Conservation (phyloP, 2,797 vertebrate species). For the Prunella strophiata region DNA sequence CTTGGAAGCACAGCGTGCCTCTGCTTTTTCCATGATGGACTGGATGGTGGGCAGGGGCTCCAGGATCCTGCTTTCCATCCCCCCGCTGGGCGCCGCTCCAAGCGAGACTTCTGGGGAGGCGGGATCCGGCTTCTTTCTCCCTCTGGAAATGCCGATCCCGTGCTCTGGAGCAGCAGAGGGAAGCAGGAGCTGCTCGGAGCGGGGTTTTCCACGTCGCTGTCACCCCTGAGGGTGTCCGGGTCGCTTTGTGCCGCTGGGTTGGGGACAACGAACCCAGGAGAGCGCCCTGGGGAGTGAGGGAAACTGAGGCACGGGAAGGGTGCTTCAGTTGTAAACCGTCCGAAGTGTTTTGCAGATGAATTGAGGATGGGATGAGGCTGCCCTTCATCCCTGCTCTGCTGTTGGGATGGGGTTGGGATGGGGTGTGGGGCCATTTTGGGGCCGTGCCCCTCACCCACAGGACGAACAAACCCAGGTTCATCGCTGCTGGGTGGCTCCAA, state of each 20-base stretch:
- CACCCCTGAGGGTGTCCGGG: rapidly evolving
- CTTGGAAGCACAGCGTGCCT: slow-evolving; percentile 18
- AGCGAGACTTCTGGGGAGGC: not conserved
- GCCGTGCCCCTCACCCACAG: rapidly evolving
- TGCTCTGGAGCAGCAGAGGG: rapidly evolving
- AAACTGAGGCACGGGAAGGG: not conserved
- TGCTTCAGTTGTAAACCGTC: rapidly evolving
- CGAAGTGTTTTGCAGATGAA: rapidly evolving
- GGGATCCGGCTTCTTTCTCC: not conserved
- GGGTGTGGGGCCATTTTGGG: not conserved
- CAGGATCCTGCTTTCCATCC: slow-evolving; percentile 24
- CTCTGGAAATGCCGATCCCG: not conserved
- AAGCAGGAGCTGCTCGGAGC: not conserved
- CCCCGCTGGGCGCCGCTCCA: not conserved
- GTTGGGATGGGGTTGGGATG: not conserved
- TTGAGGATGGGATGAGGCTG: not conserved
- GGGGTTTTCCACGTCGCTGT: rapidly evolving
- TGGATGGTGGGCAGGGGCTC: not conserved
- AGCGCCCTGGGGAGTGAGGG: not conserved
- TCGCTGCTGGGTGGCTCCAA: not conserved
- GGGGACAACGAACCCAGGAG: not conserved
- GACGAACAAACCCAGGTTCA: rapidly evolving
- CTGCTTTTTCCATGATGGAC: slow-evolving; percentile 17
- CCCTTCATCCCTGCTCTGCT: not conserved
- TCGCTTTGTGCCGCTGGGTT: rapidly evolving